phyloP scores from a whole-genome alignment of 2,888 invertebrate genomes.

The Sphaeridia pumilis region DNA sequence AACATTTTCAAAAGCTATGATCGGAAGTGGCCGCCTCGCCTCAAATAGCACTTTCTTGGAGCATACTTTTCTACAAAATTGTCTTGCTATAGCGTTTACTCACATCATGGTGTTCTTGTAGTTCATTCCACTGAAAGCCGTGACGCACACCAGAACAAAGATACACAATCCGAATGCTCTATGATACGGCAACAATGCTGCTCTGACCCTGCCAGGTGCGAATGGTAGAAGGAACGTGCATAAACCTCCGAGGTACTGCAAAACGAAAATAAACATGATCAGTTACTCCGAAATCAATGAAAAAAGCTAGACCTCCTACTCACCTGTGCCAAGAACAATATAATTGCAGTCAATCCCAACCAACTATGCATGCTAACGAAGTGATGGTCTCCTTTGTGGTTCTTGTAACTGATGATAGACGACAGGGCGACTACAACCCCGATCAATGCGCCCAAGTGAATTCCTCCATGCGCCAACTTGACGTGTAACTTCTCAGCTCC shows the following conservation, averaged over 20 bases:
- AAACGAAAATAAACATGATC: slow-evolving; percentile 2
- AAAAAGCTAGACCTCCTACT: not conserved
- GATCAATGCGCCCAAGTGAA: slow-evolving; percentile 27
- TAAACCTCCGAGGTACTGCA: slow-evolving; percentile 32
- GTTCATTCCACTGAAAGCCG: slow-evolving; percentile 32
- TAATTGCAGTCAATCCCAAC: slow-evolving; percentile 31
- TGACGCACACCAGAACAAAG: slow-evolving; percentile 23
- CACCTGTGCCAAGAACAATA: slow-evolving; percentile 33
- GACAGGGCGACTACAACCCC: slow-evolving; percentile 14
- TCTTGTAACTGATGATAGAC: slow-evolving; percentile 10
- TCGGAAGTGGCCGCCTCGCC: too few relatives aligned
- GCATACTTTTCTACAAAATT: too few relatives aligned
- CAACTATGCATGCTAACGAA: slow-evolving; percentile 33
- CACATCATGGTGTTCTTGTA: slow-evolving; percentile 9
- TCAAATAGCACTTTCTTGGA: too few relatives aligned
- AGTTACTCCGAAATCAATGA: not conserved
- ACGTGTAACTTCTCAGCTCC: slow-evolving; percentile 28
- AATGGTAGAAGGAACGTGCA: slow-evolving; percentile 31
- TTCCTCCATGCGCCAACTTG: slow-evolving; percentile 31
- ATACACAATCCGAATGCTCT: slow-evolving; percentile 29
- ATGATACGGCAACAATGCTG: slow-evolving; percentile 28
- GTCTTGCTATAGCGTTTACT: too few relatives aligned
- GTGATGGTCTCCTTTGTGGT: slow-evolving; percentile 10
- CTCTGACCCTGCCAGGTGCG: slow-evolving; percentile 25
- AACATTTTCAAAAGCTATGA: too few relatives aligned